phyloP scores from a whole-genome alignment of 2,113 vertebrate genomes.

The Plestiodon gilberti region DNA sequence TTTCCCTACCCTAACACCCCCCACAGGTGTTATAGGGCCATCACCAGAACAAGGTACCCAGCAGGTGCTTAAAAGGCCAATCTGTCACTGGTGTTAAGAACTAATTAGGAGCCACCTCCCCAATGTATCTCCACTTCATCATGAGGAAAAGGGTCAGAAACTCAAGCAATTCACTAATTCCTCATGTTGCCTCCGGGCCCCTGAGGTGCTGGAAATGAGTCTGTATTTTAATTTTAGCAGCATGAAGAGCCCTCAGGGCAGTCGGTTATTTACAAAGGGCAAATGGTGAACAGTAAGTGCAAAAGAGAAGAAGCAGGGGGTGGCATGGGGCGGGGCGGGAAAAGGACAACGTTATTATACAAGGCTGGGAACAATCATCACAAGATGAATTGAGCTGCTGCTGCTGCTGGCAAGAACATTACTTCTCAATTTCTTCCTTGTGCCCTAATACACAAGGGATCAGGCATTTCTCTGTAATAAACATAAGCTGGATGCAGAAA shows the following conservation, averaged over 20 bases:
- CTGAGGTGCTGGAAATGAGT: slow-evolving; percentile 39
- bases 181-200: slow-evolving; percentile 29
- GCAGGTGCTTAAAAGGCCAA: slow-evolving; percentile 19
- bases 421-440: slow-evolving; percentile 60
- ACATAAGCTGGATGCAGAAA: slow-evolving; percentile 39
- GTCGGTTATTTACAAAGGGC: slow-evolving; percentile 56
- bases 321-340: background rate
- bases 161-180: slow-evolving; percentile 14
- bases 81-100: slow-evolving; percentile 43
- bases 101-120: slow-evolving; percentile 34
- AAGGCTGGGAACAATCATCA: slow-evolving; percentile 55
- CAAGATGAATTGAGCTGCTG: slow-evolving; percentile 66
- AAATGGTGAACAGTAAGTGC: slow-evolving; percentile 57
- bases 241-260: slow-evolving; percentile 39
- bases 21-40: slow-evolving; percentile 40
- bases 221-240: slow-evolving; percentile 59
- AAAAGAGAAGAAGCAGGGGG: slow-evolving; percentile 53
- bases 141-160: slow-evolving; percentile 22
- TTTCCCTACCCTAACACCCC: slow-evolving; percentile 3
- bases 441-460: slow-evolving; percentile 26
- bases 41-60: background rate
- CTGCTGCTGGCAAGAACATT: slow-evolving; percentile 64
- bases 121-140: slow-evolving; percentile 50
- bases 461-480: slow-evolving; percentile 35
- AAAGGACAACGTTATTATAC: slow-evolving; percentile 60